Conservation (phyloP, 1,140 invertebrate species). For the Globodera rostochiensis region DNA sequence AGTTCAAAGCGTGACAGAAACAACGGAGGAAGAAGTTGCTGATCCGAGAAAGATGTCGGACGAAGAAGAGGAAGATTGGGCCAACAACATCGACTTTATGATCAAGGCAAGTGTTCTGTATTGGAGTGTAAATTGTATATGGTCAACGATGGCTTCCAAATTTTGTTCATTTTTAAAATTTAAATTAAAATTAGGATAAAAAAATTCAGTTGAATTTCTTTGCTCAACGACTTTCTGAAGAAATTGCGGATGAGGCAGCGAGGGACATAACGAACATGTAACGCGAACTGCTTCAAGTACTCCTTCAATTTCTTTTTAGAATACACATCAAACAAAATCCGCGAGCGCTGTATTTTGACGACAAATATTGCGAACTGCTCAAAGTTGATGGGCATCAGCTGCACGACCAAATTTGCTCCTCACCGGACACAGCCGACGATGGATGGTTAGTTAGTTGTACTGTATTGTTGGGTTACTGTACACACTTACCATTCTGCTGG, state of each 20-base stretch:
- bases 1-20: background rate
- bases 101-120: background rate
- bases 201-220: constrained; percentile 24
- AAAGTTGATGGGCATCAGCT: background rate
- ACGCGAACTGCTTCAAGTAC: too few relatives aligned
- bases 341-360: constrained; percentile 47
- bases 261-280: constrained; percentile 37
- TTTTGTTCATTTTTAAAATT: background rate
- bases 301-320: background rate
- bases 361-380: constrained; percentile 41
- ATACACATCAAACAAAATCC: constrained; percentile 40
- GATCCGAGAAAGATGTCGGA: background rate
- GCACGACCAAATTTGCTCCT: constrained; percentile 14
- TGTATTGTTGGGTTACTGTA: too few relatives aligned
- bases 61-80: background rate
- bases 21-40: too few relatives aligned
- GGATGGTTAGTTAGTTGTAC: background rate
- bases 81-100: constrained; percentile 26
- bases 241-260: constrained; percentile 51
- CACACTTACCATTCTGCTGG: too few relatives aligned
- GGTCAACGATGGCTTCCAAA: background rate
- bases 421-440: background rate
- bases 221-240: constrained; percentile 29
- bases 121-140: background rate
- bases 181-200: background rate